Conservation (phyloP, 2,888 invertebrate species). For the Sinotaia quadrata region DNA sequence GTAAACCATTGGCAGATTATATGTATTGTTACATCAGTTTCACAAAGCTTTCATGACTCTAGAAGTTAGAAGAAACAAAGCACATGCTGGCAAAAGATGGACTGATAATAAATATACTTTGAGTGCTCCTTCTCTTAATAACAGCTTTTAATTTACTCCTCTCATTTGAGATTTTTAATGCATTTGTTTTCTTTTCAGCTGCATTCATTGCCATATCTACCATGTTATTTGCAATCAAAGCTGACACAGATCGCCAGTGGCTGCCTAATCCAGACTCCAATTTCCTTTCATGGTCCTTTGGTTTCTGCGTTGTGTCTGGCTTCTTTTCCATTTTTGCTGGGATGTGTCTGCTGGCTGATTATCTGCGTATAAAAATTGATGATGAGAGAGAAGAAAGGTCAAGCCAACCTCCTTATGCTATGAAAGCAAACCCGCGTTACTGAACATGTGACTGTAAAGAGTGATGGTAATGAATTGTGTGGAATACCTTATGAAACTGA, state of each 20-base stretch:
- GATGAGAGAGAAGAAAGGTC: conserved; percentile 19
- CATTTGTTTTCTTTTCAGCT: conserved; percentile 78
- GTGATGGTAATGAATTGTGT: too few species aligned
- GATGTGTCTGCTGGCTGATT: conserved; percentile 56
- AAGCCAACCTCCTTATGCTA: conserved; percentile 34
- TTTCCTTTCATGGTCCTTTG: conserved; percentile 95
- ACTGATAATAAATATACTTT: too few species aligned
- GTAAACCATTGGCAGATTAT: too few species aligned
- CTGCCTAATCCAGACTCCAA: conserved; percentile 97
- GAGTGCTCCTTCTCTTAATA: too few species aligned
- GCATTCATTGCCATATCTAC: conserved; percentile 80
- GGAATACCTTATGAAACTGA: too few species aligned
- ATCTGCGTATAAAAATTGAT: conserved; percentile 36
- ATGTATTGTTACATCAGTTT: too few species aligned
- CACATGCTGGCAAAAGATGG: too few species aligned
- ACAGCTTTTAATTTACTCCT: background rate
- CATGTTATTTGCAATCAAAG: conserved; percentile 85
- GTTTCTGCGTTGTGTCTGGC: conserved; percentile 83
- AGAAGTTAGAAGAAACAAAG: too few species aligned
- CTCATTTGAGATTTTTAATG: conserved; percentile 1
- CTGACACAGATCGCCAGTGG: conserved; percentile 79
- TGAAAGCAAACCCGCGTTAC: conserved; percentile 34
- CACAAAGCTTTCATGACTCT: too few species aligned
- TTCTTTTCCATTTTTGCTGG: conserved; percentile 59
- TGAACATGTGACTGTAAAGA: too few species aligned